phyloP scores from a whole-genome alignment of 2,888 invertebrate species.

The Sesia apiformis region DNA sequence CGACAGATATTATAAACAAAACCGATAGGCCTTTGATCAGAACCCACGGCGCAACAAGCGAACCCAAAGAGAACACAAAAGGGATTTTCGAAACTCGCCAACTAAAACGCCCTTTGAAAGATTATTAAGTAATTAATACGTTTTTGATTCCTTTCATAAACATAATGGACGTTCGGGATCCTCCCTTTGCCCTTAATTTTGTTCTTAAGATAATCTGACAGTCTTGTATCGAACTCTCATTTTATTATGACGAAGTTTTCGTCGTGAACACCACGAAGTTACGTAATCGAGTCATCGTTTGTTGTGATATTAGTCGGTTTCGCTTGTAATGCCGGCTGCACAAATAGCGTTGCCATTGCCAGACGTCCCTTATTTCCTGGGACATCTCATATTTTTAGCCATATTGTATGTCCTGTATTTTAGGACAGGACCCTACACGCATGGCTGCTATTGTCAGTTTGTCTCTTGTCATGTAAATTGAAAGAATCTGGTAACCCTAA shows the following conservation, averaged over 20 bases:
- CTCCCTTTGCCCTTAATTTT: background rate
- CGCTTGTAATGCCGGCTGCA: too few relatives aligned
- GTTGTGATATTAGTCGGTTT: too few relatives aligned
- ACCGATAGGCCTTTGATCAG: background rate
- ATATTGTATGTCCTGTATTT: too few relatives aligned
- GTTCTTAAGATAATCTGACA: background rate
- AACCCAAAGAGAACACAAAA: background rate
- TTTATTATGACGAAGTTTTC: background rate
- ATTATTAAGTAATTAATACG: background rate
- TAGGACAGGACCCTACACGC: too few relatives aligned
- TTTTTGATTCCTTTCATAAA: background rate
- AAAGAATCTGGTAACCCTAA: too few relatives aligned
- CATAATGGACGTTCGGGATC: constrained; percentile 2
- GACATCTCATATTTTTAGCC: too few relatives aligned
- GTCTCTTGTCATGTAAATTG: too few relatives aligned
- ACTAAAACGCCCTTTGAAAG: background rate
- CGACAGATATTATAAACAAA: constrained; percentile 21
- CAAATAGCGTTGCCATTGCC: too few relatives aligned
- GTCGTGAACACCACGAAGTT: too few relatives aligned
- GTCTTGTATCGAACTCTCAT: background rate
- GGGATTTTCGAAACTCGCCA: background rate
- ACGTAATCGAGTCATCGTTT: too few relatives aligned
- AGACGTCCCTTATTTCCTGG: too few relatives aligned
- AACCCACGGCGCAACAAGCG: background rate
- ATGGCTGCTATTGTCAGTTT: too few relatives aligned